Base-by-base conservation (phyloP, 2,113 vertebrate species). In the Brachypteracias leptosomus region DNA sequence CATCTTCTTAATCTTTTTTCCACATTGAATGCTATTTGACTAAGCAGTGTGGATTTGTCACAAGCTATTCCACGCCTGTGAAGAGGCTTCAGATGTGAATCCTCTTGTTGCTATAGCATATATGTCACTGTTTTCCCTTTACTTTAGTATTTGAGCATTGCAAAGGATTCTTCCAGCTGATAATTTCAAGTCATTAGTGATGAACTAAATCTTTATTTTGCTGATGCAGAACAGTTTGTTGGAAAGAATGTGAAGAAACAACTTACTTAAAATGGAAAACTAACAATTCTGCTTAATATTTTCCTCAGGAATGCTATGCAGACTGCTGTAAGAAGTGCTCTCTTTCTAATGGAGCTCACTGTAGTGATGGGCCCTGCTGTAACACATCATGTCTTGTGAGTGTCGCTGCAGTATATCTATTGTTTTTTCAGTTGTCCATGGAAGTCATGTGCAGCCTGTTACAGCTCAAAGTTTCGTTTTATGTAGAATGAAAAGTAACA, bases 281-380 rank as follows among this genome's bases (percentile, higher is more conserved):
- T 88, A 72, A 89, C 62, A 57, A 8, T 29, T 26, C 86, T 4
- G 6, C n/a, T 87, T 73, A 24, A 19, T 83, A 11, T 96, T 96
- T 95, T 95, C 62, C 96, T 78, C 89, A 99, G 99, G 99, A 99
- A 74, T 99, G 99, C 96, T 98, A 98, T 44, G 98, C 98, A 73
- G 97, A 99, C 54, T 99, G 99, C 96, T 99, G 99, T 96, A 99
- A 99, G 97, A 99, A 99, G 88, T 99, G 99, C 66, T 99, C 99
- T 47, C 98, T 99, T 24, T 99, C 99, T 87, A 99, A 99, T 2
- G 99, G 99, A 67, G 99, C 99, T 18, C 99, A 99, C 38, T 99
- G 99, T 96, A 99, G 99, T 5, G 99, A 99, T 5, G 99, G 99
- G 35, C 99, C 99, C 16, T 99, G 99, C 98, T 99, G 99, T 95